These are phyloP conservation scores for Odontomachus brunneus DNA, from an alignment of 1,140 invertebrate genomes.

Conservation along the genomic window DNA sequence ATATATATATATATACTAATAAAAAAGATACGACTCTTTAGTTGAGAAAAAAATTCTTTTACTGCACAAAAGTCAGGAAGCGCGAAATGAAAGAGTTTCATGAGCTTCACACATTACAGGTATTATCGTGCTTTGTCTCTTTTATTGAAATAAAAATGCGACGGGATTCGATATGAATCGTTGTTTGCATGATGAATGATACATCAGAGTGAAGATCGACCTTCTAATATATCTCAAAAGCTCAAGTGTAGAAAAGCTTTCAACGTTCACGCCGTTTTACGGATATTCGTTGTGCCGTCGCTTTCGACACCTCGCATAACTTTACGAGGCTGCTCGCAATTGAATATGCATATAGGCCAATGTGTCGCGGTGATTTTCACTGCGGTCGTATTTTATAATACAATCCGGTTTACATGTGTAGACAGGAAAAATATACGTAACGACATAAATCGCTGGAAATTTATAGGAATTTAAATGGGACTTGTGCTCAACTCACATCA, in stretches of 20 bases:
- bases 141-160: slow-evolving; percentile 29
- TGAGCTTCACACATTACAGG: neutral
- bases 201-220: neutral
- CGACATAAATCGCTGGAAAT: slow-evolving; percentile 20
- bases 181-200: slow-evolving; percentile 2
- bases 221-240: neutral
- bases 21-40: neutral
- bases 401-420: slow-evolving; percentile 22
- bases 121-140: slow-evolving; percentile 65
- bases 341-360: slow-evolving; percentile 9
- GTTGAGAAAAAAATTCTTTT: slow-evolving; percentile 44
- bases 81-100: slow-evolving; percentile 7
- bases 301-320: slow-evolving; percentile 24
- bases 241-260: neutral
- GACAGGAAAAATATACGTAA: slow-evolving; percentile 15
- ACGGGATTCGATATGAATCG: slow-evolving; percentile 8
- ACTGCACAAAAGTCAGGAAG: neutral
- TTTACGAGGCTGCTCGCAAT: slow-evolving; percentile 42
- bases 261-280: neutral
- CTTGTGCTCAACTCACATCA: neutral
- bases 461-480: slow-evolving; percentile 28
- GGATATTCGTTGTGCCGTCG: neutral
- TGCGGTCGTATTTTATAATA: slow-evolving; percentile 23
- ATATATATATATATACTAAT: too few relatives aligned
- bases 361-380: slow-evolving; percentile 5